These are phyloP conservation scores for Vulpes lagopus DNA, from an alignment of 2,113 vertebrate genomes.

Conservation along the genomic window DNA sequence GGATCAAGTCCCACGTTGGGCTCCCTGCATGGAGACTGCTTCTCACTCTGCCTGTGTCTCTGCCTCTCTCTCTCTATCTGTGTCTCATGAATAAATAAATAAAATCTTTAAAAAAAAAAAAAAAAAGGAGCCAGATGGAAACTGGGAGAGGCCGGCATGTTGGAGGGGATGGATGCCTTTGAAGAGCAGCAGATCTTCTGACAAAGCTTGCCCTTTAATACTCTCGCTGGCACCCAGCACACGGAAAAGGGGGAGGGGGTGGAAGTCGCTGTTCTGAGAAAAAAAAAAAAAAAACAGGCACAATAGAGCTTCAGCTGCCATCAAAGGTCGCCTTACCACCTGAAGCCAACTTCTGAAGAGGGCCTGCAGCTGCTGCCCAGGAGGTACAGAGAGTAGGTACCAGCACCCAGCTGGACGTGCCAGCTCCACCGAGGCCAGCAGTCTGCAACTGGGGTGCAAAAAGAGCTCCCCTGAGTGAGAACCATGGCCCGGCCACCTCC, in stretches of 20 bases:
- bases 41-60: no score
- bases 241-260: slow-evolving; percentile 48
- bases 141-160: neutral
- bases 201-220: slow-evolving; percentile 21
- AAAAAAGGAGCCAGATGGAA: neutral
- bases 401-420: neutral
- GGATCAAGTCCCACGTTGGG: no score
- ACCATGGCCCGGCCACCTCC: slow-evolving; percentile 52
- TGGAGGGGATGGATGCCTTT: neutral
- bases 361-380: neutral
- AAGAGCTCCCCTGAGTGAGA: neutral
- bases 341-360: neutral
- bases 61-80: no score
- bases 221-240: neutral
- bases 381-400: neutral
- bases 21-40: no score
- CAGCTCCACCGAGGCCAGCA: neutral
- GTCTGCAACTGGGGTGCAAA: neutral
- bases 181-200: neutral
- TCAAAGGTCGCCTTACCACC: neutral
- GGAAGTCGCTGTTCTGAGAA: neutral
- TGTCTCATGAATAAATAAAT: no score
- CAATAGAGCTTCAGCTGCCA: neutral
- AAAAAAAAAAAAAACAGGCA: slow-evolving; percentile 15
- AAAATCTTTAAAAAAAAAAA: no score